phyloP scores from a whole-genome alignment of 2,888 invertebrate genomes.

The Baronia brevicornis region DNA sequence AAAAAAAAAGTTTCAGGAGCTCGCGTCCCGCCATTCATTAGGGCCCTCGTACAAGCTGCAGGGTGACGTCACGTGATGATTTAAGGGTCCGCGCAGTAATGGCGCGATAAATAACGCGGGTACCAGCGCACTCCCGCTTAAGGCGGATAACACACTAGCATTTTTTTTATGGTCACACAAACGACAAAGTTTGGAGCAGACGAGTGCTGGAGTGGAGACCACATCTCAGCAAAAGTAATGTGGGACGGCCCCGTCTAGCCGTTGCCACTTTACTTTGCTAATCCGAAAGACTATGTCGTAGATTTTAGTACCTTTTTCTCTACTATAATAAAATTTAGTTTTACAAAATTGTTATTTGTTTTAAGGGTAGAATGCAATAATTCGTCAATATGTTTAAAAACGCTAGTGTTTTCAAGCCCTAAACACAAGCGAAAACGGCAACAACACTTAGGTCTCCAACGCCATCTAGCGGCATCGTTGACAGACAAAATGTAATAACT shows the following conservation, averaged over 20 bases:
- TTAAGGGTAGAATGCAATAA: too few relatives aligned
- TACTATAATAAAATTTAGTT: too few relatives aligned
- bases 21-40: conserved; percentile 67
- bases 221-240: too few relatives aligned
- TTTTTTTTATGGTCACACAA: conserved; percentile 1
- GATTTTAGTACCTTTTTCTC: too few relatives aligned
- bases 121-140: conserved; percentile 41
- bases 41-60: conserved; percentile 51
- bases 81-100: conserved; percentile 69
- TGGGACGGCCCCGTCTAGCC: too few relatives aligned
- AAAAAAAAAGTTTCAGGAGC: conserved; percentile 53
- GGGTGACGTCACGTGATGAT: conserved; percentile 71
- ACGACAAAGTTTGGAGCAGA: not conserved
- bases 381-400: too few relatives aligned
- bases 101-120: conserved; percentile 74
- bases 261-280: too few relatives aligned
- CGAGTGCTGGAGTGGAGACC: too few relatives aligned
- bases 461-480: conserved; percentile 49
- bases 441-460: conserved; percentile 53
- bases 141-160: conserved; percentile 11
- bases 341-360: too few relatives aligned
- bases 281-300: too few relatives aligned
- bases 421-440: conserved; percentile 58
- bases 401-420: conserved; percentile 21
- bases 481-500: conserved; percentile 14